phyloP scores from a whole-genome alignment of 2,888 invertebrate genomes.

The Torymus aiolomorphi region DNA sequence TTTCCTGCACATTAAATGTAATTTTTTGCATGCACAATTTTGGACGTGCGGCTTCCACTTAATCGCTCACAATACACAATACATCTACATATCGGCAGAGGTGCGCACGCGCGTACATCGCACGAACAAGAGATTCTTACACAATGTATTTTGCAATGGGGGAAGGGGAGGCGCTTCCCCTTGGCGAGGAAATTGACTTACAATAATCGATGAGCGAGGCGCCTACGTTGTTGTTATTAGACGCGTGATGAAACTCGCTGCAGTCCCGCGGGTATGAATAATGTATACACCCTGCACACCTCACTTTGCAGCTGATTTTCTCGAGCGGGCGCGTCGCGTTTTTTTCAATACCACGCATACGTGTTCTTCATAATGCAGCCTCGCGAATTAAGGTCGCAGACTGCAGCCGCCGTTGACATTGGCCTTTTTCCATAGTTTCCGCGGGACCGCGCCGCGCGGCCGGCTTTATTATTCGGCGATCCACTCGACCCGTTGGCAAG shows the following conservation, averaged over 20 bases:
- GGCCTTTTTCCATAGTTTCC: slow-evolving; percentile 48
- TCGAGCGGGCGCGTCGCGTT: too few relatives aligned
- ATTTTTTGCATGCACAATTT: too few relatives aligned
- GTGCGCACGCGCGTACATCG: not conserved
- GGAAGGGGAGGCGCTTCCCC: slow-evolving; percentile 10
- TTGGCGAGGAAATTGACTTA: slow-evolving; percentile 11
- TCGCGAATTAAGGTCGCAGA: slow-evolving; percentile 47
- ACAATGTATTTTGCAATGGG: slow-evolving; percentile 7
- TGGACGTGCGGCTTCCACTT: too few relatives aligned
- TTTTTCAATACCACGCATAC: too few relatives aligned
- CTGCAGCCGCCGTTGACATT: slow-evolving; percentile 36
- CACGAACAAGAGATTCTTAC: not conserved
- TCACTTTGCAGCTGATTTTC: too few relatives aligned
- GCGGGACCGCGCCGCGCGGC: not conserved
- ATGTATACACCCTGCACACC: not conserved
- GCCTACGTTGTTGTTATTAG: not conserved
- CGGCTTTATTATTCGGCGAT: slow-evolving; percentile 36
- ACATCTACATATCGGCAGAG: too few relatives aligned
- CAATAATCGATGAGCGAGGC: slow-evolving; percentile 15
- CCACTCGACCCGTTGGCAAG: slow-evolving; percentile 32
- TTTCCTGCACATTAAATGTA: too few relatives aligned
- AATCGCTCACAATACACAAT: too few relatives aligned
- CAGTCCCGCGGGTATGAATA: not conserved
- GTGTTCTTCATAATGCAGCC: not conserved
- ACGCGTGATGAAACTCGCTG: not conserved